These are phyloP conservation scores for Ispidina picta DNA, from an alignment of 2,797 vertebrate genomes.

Conservation along the genomic window DNA sequence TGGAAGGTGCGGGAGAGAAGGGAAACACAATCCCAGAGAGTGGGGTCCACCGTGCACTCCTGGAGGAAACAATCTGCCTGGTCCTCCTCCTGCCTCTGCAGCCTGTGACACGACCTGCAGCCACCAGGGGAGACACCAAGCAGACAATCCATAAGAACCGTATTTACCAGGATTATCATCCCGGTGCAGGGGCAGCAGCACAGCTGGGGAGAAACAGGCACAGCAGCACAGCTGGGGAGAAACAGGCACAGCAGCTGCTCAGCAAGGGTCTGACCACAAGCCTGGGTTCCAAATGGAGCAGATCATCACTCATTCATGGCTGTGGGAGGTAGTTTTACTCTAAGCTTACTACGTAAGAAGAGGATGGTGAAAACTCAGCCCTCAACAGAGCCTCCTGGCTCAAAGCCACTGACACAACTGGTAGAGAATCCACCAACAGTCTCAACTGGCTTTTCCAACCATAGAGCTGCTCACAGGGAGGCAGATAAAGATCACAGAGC, in stretches of 20 bases:
- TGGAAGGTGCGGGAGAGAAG: constrained; percentile 67
- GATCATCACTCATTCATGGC: background rate
- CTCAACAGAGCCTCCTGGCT: background rate
- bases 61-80: constrained; percentile 63
- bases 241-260: background rate
- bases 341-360: background rate
- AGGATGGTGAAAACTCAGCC: background rate
- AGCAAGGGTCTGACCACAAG: rapidly evolving
- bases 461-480: background rate
- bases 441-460: background rate
- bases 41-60: constrained; percentile 68
- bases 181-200: background rate
- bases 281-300: rapidly evolving
- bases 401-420: background rate
- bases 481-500: background rate
- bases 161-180: background rate
- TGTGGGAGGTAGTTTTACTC: background rate
- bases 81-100: constrained; percentile 62
- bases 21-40: constrained; percentile 48
- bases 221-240: rapidly evolving
- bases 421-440: background rate
- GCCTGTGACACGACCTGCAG: constrained; percentile 65
- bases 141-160: background rate
- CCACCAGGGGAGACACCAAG: background rate
- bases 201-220: too few relatives aligned